Evolutionary conservation across 2,888 invertebrate species (phyloP).

Genomic region (Philhelius pedissequus): DNA sequence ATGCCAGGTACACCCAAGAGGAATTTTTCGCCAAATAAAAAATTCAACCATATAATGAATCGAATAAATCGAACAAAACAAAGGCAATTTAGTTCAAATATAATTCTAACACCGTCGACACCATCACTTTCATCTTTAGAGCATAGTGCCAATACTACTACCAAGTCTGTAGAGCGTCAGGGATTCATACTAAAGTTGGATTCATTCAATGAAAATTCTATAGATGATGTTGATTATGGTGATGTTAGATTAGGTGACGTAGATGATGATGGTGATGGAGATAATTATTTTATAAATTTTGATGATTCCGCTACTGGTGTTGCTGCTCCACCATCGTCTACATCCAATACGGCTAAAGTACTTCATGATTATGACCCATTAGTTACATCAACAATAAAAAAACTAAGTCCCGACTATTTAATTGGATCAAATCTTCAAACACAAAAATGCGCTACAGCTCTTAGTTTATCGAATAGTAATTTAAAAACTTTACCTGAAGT

Average conservation of each 20-base stretch:
- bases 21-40: slow-evolving; percentile 22
- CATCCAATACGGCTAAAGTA: background rate
- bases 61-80: slow-evolving; percentile 19
- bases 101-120: slow-evolving; percentile 31
- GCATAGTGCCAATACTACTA: slow-evolving; percentile 2
- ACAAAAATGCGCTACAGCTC: slow-evolving; percentile 81
- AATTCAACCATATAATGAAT: background rate
- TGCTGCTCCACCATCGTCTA: slow-evolving; percentile 9
- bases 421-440: slow-evolving; percentile 82
- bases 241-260: background rate
- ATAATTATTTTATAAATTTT: slow-evolving; percentile 56
- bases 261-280: slow-evolving; percentile 26
- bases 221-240: slow-evolving; percentile 38
- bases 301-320: slow-evolving; percentile 52
- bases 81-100: slow-evolving; percentile 17
- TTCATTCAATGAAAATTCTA: slow-evolving; percentile 66
- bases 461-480: slow-evolving; percentile 85
- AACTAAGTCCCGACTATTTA: slow-evolving; percentile 46
- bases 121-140: slow-evolving; percentile 36
- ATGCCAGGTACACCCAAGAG: slow-evolving; percentile 47
- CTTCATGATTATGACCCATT: slow-evolving; percentile 10
- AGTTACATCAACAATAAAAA: background rate
- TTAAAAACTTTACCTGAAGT: slow-evolving; percentile 86
- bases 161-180: slow-evolving; percentile 36
- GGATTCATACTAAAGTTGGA: slow-evolving; percentile 57